A percentile compares a stretch with the other conserved stretches of the same genome.
These are phyloP conservation scores for Neodiprion virginianus DNA, from an alignment of 1,140 invertebrate species.

Conservation along the genomic window DNA sequence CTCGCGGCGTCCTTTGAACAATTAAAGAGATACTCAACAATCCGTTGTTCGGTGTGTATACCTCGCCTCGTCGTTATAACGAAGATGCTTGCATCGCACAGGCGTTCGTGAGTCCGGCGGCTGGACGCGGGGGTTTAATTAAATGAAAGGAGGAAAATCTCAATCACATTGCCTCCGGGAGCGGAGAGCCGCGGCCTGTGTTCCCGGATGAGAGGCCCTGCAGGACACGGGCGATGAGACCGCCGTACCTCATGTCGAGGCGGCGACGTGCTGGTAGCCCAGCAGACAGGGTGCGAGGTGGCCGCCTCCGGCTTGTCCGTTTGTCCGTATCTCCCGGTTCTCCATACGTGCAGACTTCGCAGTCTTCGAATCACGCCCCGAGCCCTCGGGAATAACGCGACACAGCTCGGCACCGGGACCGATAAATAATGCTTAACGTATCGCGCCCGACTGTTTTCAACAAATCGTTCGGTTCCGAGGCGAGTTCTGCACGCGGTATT, in stretches of 20 bases:
- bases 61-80: too few species aligned
- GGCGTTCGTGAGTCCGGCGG: too few species aligned
- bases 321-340: background rate
- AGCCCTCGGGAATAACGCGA: too few species aligned
- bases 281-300: slow-evolving; percentile 39
- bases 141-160: too few species aligned
- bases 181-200: too few species aligned
- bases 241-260: slow-evolving; percentile 37
- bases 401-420: background rate
- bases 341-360: background rate
- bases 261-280: slow-evolving; percentile 37
- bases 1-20: too few species aligned
- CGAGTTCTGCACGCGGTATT: too few species aligned
- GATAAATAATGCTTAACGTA: slow-evolving; percentile 3
- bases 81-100: too few species aligned
- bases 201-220: slow-evolving; percentile 40
- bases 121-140: too few species aligned
- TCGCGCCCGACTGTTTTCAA: background rate
- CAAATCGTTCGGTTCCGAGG: background rate
- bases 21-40: too few species aligned
- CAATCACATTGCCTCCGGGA: too few species aligned
- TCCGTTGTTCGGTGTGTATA: too few species aligned
- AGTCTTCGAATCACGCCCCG: background rate
- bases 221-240: slow-evolving; percentile 40
- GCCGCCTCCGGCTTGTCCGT: background rate